A percentile compares a stretch with the other conserved stretches of the same genome.
These are phyloP conservation scores for Prolemur simus DNA, from an alignment of 2,113 vertebrate species.

Conservation along the genomic window DNA sequence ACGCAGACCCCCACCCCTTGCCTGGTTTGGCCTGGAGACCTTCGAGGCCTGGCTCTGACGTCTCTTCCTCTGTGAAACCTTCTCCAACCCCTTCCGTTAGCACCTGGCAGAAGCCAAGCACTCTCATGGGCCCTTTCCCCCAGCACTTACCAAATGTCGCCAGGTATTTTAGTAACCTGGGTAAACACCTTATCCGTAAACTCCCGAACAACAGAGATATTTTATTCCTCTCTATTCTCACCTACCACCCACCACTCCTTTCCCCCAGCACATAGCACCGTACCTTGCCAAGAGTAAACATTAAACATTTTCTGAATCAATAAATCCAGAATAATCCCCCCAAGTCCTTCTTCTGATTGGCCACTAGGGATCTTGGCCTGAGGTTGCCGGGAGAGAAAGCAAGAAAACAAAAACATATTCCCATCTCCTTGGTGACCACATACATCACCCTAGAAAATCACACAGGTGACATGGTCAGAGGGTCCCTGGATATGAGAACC, in stretches of 20 bases:
- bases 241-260: not conserved
- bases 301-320: not conserved
- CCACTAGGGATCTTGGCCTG: not conserved
- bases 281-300: not conserved
- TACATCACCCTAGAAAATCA: not conserved
- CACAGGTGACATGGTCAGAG: not conserved
- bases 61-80: not conserved
- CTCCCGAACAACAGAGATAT: not conserved
- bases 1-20: accelerated
- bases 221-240: constrained; percentile 16
- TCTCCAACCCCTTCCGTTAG: not conserved
- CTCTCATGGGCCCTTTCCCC: not conserved
- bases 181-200: not conserved
- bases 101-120: not conserved
- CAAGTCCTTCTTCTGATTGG: constrained; percentile 6
- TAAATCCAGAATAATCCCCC: not conserved
- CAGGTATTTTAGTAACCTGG: not conserved
- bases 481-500: not conserved
- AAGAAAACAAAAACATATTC: not conserved
- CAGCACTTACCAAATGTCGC: not conserved
- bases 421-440: not conserved
- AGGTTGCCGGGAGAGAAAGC: not conserved
- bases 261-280: not conserved
- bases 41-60: not conserved
- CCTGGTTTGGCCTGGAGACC: not conserved